Evolutionary conservation across 2,888 invertebrate genomes (phyloP), one percentile per base, ranked within the genome.

Genomic region (Eupithecia tripunctaria): DNA sequence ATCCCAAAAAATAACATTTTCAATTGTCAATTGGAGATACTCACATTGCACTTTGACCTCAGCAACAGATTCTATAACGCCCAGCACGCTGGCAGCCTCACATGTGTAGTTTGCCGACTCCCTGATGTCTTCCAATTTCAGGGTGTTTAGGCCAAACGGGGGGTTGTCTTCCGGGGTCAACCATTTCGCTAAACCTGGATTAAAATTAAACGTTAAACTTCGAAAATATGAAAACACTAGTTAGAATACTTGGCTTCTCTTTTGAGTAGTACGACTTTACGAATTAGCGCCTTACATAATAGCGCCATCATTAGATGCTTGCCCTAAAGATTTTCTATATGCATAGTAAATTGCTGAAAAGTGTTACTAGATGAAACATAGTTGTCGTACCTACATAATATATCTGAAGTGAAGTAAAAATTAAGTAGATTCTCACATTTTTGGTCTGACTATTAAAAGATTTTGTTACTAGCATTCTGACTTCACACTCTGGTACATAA

Each of bases 21-120:
- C n/a, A n/a, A n/a, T n/a, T n/a, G n/a, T n/a, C n/a, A 62, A 32
- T 1, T 18, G 4, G 10, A 25, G 21, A 15, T 63, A 91, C 94
- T 97, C 92, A 99, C 99, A 98, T 96, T 99, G 98, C 80, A 99
- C 99, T 95, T 98, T 97, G 80, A 99, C 98, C 84, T 97, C 96
- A 15, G 98, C 97, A 0, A 96, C 96, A 5, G 97, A 96, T 86
- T 99, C 98, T 77, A 99, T 98, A 84, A 97, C 97, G 64, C 99
- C 99, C 71, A 99, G 95, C 21, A 98, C 98, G 85, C 99, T 99
- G 70, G 98, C 97, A 0, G 99, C 99, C 76, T 98, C 97, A 89
- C 99, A 99, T 0, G 99, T 99, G 94, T 98, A 99, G 94, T 99
- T 99, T 29, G 98, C 98, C 0, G 99, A 98, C 87, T 98, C 97